Evolutionary conservation across 2,113 vertebrate genomes (phyloP).

Genomic region (Odocoileus virginianus): DNA sequence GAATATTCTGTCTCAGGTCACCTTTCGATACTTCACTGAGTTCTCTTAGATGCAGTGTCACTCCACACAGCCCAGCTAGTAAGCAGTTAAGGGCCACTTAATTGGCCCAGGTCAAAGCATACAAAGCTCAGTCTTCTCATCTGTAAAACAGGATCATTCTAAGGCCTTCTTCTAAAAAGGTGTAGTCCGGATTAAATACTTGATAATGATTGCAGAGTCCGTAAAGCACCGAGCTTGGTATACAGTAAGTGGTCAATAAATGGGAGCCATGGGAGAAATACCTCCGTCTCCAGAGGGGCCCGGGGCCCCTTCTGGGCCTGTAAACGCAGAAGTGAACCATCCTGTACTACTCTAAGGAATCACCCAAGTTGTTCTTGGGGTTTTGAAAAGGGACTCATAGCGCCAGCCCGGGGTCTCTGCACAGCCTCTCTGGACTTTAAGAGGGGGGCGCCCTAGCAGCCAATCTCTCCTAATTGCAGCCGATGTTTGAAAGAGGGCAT

Average conservation of each 20-base stretch:
- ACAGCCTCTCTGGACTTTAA: background rate
- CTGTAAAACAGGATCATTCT: background rate
- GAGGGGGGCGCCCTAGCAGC: too few species aligned
- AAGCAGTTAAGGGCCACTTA: background rate
- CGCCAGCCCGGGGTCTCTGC: background rate
- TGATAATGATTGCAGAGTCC: background rate
- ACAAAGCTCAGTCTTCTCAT: slow-evolving; percentile 50
- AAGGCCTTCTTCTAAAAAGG: background rate
- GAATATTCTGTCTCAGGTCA: background rate
- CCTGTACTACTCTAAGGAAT: background rate
- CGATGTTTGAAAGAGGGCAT: background rate
- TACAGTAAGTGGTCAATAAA: slow-evolving; percentile 12
- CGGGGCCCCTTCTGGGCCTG: accelerated
- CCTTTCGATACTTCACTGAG: background rate
- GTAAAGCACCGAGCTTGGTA: background rate
- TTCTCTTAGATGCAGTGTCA: background rate
- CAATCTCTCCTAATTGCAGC: background rate
- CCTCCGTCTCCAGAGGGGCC: background rate
- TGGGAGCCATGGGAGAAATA: background rate
- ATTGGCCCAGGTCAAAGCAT: background rate
- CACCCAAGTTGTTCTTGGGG: background rate
- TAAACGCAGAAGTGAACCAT: background rate
- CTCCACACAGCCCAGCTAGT: background rate
- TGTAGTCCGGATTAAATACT: background rate
- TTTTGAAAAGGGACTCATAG: background rate